Evolutionary conservation across 2,888 invertebrate genomes (phyloP), one percentile per base, ranked within the genome.

Genomic region (Adelognathus sp.): DNA sequence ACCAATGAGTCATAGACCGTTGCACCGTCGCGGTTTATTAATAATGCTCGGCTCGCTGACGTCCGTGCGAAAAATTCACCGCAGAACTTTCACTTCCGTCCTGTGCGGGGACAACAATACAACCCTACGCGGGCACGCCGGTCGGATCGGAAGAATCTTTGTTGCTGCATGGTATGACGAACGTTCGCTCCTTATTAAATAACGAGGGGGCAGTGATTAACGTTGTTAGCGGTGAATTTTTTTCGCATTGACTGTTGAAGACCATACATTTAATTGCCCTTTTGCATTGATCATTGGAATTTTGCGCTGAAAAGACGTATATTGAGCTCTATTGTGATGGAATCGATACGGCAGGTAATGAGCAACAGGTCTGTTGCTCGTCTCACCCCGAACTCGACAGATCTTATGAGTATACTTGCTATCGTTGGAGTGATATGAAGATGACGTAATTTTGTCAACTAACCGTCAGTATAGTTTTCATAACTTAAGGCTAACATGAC

Each of bases 41-140:
- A 76, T 81, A 79, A 81, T 52, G 61, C 52, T 31, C 56, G 69
- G 76, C 76, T 73, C 77, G 76, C 75, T 75, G 80, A 80, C 75
- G 75, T 78, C 27, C 76, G 72, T 76, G 79, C 79, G 79, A 79
- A 79, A 76, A 76, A 79, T 79, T 69, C 72, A 46, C 54, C 31
- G 29, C 29, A 39, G 39, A 67, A 81, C 82, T 82, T 82, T 82
- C 82, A 82, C 82, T 82, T 81, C 80, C 79, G 76, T 74, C 74
- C 76, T 69, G 18, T 69, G 52, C 72, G 33, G 60, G 60, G 76
- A n/a, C n/a, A 69, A 61, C 77, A 79, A 76, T 79, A 54, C 63
- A 46, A 72, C 60, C 73, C 33, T 63, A 58, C 18, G 66, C 18
- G 66, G 33, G 27, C 18, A 4, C 24, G 44, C 61, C 16, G 21